These are phyloP conservation scores for Eleutherodactylus coqui DNA, from an alignment of 2,797 vertebrate genomes.

Conservation along the genomic window DNA sequence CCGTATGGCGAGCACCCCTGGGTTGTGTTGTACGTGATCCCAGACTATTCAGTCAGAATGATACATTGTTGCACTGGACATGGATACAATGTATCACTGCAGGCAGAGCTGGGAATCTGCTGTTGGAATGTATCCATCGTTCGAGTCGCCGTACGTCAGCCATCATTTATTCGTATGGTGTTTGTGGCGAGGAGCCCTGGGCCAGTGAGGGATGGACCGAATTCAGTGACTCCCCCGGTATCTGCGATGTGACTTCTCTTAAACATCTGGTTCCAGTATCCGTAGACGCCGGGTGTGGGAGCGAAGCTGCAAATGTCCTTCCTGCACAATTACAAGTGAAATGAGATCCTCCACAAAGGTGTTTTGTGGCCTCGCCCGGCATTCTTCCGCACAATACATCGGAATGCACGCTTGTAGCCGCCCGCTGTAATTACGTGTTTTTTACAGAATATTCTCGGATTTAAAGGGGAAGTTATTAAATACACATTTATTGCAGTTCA, in stretches of 20 bases:
- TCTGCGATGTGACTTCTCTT: not conserved
- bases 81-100: not conserved
- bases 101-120: not conserved
- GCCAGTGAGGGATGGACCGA: not conserved
- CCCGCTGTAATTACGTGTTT: conserved; percentile 11
- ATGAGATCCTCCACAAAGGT: conserved; percentile 37
- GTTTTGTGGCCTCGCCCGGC: conserved; percentile 15
- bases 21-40: too few relatives aligned
- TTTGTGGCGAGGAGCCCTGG: conserved; percentile 12
- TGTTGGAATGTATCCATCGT: not conserved
- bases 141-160: not conserved
- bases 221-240: not conserved
- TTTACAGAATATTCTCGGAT: not conserved
- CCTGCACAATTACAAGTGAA: conserved; percentile 22
- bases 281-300: not conserved
- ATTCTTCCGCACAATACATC: conserved; percentile 24
- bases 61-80: not conserved
- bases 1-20: too few relatives aligned
- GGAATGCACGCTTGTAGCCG: not conserved
- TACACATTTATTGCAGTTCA: not conserved
- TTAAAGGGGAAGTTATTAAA: conserved; percentile 1
- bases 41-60: too few relatives aligned
- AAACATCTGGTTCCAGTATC: conserved; percentile 51
- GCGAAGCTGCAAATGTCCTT: not conserved
- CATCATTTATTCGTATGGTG: conserved; percentile 2